These are phyloP conservation scores for Mastomys natalensis DNA, from an alignment of 2,113 vertebrate species.

Conservation along the genomic window DNA sequence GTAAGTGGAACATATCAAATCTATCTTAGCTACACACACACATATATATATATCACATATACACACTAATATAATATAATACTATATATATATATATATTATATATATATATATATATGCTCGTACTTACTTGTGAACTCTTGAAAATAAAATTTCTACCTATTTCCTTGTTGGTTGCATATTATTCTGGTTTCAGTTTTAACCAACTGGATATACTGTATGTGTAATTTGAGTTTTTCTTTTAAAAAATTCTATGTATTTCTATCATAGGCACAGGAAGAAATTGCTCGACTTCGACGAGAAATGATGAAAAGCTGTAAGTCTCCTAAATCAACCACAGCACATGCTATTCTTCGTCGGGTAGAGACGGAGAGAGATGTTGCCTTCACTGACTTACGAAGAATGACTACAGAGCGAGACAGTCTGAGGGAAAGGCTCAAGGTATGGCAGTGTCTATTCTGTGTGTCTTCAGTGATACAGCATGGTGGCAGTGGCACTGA, in stretches of 20 bases:
- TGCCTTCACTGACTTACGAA: conserved; percentile 85
- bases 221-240: conserved; percentile 36
- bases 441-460: conserved; percentile 81
- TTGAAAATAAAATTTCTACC: conserved; percentile 48
- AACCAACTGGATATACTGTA: not conserved
- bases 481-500: not conserved
- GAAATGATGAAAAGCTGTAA: conserved; percentile 86
- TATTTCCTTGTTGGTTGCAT: not conserved
- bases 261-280: conserved; percentile 87
- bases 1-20: not conserved
- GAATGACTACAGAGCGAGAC: conserved; percentile 89
- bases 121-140: conserved; percentile 52
- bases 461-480: not conserved
- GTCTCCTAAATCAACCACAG: conserved; percentile 82
- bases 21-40: not conserved
- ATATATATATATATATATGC: not conserved
- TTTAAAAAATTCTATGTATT: conserved; percentile 58
- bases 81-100: not conserved
- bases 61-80: not conserved
- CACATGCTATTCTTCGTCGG: conserved; percentile 86
- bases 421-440: conserved; percentile 89
- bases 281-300: conserved; percentile 86
- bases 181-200: conserved; percentile 55
- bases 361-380: conserved; percentile 88
- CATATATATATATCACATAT: not conserved